These are phyloP conservation scores for Malurus splendens DNA, from an alignment of 2,797 vertebrate species.

Conservation along the genomic window DNA sequence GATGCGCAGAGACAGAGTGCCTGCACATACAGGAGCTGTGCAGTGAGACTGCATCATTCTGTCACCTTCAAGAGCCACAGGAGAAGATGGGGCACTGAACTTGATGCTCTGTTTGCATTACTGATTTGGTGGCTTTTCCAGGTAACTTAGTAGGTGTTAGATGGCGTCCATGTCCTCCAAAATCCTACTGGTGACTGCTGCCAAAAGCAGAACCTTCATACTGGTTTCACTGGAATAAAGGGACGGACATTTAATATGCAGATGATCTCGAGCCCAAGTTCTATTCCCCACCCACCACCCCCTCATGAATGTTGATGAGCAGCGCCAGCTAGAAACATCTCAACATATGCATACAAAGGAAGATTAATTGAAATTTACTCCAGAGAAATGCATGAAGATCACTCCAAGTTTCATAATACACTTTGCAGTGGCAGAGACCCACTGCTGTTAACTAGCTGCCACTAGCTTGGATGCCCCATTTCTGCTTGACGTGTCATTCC, in stretches of 20 bases:
- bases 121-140: not conserved
- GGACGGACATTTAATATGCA: not conserved
- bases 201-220: not conserved
- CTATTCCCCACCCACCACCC: fast-evolving
- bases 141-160: not conserved
- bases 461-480: too few relatives aligned
- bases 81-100: not conserved
- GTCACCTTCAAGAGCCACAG: not conserved
- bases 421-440: not conserved
- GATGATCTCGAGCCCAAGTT: not conserved
- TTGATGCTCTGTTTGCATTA: not conserved
- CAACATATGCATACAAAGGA: not conserved
- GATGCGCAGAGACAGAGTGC: not conserved
- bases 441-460: not conserved
- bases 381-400: not conserved
- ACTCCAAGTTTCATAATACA: fast-evolving
- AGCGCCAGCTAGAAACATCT: not conserved
- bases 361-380: not conserved
- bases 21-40: not conserved
- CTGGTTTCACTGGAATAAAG: not conserved
- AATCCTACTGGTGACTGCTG: not conserved
- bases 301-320: fast-evolving
- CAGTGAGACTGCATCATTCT: not conserved
- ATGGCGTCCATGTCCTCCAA: too few relatives aligned
- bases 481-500: not conserved